Evolutionary conservation across 2,888 invertebrate species (phyloP), one percentile per base, ranked within the genome.

Genomic region (Drosophila hamatofila): DNA sequence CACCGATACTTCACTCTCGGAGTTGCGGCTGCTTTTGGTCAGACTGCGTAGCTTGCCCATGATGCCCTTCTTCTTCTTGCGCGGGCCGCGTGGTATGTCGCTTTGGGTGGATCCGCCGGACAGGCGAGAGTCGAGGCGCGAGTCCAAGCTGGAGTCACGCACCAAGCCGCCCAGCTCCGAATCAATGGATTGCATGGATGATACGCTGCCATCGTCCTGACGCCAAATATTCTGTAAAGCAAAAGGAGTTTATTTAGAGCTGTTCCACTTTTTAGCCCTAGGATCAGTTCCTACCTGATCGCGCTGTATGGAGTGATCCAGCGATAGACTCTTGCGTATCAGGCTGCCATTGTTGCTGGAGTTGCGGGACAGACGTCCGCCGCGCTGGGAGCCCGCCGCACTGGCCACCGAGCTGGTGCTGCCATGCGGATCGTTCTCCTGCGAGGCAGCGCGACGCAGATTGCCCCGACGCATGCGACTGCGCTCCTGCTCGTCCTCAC

Each of bases 21-120:
- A 92, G 82, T 91, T 91, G 57, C 92, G 91, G 67, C 96, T 95
- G 2, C 97, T 96, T 92, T 97, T 97, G 3, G 97, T 97, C 58
- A 97, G 93, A 90, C 97, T 96, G 88, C 96, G 96, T 77, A 98
- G 92, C 93, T 97, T 97, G 21, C 97, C 96, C 90, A 97, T 96
- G 39, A 97, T 93, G 56, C 97, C 95, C 92, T 96, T 96, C 91
- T 95, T 95, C 93, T 97, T 96, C 91, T 97, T 97, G 37, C 93
- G 91, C 65, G 96, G 96, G 37, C 95, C 94, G 2, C 93, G 93
- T 4, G 96, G 95, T 65, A 96, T 92, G 88, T 97, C 97, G 92
- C 97, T 97, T 92, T 97, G 97, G 0, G 96, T 96, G 1, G 97
- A 97, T 14, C 96, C 96, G 48, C 96, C 96, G 0, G 97, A 97